Conservation (phyloP, 2,113 vertebrate species). For the Cryptotis parvus region DNA sequence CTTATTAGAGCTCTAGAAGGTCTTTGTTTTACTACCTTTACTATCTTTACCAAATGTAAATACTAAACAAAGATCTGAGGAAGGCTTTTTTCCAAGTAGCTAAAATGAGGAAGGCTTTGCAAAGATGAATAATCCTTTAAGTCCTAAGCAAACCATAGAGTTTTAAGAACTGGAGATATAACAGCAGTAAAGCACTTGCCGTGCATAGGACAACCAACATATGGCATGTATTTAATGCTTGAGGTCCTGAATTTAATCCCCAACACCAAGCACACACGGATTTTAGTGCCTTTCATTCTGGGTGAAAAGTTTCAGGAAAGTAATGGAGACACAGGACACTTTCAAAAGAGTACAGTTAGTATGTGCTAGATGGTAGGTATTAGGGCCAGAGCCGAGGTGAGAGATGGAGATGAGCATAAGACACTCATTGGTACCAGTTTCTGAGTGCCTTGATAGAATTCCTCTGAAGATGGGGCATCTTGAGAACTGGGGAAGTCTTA, state of each 20-base stretch:
- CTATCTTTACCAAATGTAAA: slow-evolving; percentile 7
- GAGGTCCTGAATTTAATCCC: too few species aligned
- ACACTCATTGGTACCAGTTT: background rate
- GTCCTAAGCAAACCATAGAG: background rate
- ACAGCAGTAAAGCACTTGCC: too few species aligned
- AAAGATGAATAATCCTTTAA: background rate
- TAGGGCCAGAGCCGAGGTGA: too few species aligned
- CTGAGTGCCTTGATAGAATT: background rate
- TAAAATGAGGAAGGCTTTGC: slow-evolving; percentile 4
- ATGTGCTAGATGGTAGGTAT: background rate
- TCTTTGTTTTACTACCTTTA: slow-evolving; percentile 2
- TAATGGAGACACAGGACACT: background rate
- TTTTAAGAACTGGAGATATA: background rate
- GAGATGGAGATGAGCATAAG: background rate
- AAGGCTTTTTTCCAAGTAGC: background rate
- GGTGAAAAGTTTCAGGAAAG: background rate
- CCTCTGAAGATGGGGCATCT: background rate
- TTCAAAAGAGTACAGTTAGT: background rate
- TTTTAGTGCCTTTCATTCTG: background rate
- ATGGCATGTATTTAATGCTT: too few species aligned
- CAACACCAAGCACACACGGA: too few species aligned
- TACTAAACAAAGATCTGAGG: background rate
- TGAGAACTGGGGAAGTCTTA: background rate
- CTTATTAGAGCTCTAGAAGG: background rate
- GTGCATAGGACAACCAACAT: too few species aligned